These are phyloP conservation scores for Pantherophis vulpinus DNA, from an alignment of 2,797 vertebrate species.

Conservation along the genomic window DNA sequence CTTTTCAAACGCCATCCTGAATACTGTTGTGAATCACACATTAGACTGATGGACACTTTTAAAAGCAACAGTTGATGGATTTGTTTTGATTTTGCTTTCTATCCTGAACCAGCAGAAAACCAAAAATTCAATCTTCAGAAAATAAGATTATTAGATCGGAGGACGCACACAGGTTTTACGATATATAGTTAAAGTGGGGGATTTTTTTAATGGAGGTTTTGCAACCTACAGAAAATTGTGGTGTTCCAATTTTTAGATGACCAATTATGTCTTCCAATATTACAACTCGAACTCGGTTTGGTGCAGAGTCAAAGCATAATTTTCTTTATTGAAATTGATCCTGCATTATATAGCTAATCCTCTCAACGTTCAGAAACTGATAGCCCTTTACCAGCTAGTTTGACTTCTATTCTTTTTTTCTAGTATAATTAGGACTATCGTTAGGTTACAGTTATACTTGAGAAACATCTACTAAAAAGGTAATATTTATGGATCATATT, in stretches of 20 bases:
- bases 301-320: neutral
- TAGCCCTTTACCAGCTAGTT: neutral
- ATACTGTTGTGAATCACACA: conserved; percentile 13
- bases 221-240: neutral
- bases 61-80: conserved; percentile 15
- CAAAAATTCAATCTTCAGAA: neutral
- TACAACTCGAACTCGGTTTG: neutral
- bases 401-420: neutral
- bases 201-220: neutral
- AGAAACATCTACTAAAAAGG: neutral
- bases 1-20: neutral
- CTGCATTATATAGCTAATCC: neutral
- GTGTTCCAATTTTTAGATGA: neutral
- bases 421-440: neutral
- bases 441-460: neutral
- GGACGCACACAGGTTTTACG: neutral
- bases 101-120: neutral
- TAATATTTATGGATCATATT: neutral
- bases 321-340: neutral
- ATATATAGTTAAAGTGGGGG: neutral
- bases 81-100: neutral
- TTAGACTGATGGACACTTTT: conserved; percentile 53
- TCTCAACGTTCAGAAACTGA: neutral
- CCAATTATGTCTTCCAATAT: neutral
- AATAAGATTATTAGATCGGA: neutral